Percentiles rank a stretch among this genome's conserved stretches.
Conservation (phyloP, 2,888 invertebrate species). For the Acanthacorydalis orientalis region DNA sequence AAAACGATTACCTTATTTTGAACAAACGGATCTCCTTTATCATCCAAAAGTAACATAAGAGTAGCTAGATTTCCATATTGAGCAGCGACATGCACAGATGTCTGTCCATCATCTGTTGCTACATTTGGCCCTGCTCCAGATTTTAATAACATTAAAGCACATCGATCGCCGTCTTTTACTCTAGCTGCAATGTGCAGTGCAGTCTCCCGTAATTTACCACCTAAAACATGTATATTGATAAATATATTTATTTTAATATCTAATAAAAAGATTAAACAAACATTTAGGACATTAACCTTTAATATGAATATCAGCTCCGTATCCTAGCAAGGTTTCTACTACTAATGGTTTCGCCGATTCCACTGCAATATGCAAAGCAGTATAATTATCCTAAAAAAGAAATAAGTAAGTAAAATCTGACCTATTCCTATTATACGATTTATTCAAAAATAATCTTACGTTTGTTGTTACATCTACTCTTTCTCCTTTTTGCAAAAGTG, state of each 20-base stretch:
- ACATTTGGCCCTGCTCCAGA: conserved; percentile 95
- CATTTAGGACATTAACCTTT: conserved; percentile 33
- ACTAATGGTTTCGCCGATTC: conserved; percentile 87
- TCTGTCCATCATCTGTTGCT: conserved; percentile 89
- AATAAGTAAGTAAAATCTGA: too few species aligned
- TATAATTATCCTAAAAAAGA: conserved; percentile 73
- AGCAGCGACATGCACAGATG: conserved; percentile 92
- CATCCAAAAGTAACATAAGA: conserved; percentile 71
- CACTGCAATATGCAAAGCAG: conserved; percentile 94
- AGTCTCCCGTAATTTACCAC: conserved; percentile 79
- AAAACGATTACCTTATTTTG: conserved; percentile 75
- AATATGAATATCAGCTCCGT: conserved; percentile 94
- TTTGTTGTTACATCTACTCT: conserved; percentile 91
- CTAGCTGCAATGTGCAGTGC: conserved; percentile 95
- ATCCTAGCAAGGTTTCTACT: conserved; percentile 88
- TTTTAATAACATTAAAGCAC: conserved; percentile 93
- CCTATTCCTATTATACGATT: too few species aligned
- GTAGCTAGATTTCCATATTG: conserved; percentile 81
- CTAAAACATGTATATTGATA: conserved; percentile 24
- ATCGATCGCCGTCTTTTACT: conserved; percentile 78
- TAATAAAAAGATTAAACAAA: neutral
- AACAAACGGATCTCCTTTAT: conserved; percentile 82
- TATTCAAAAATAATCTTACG: too few species aligned
- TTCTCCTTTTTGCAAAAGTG: conserved; percentile 88
- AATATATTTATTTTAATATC: neutral